phyloP scores from a whole-genome alignment of 1,140 invertebrate genomes.

The Lordiphosa collinella region DNA sequence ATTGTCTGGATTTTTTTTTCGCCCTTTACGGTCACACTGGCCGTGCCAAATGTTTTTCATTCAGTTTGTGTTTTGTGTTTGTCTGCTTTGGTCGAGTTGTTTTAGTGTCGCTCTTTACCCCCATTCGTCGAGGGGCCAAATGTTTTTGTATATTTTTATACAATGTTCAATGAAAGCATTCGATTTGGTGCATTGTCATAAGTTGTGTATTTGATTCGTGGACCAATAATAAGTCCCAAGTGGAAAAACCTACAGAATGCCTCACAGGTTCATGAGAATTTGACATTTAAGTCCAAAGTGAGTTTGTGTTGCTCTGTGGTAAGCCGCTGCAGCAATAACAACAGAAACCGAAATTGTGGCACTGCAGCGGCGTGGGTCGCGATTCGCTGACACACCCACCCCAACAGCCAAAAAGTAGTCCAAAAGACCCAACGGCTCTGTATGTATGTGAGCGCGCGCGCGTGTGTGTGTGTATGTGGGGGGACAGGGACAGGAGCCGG shows the following conservation, averaged over 20 bases:
- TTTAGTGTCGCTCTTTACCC: not conserved
- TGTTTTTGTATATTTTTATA: slow-evolving; percentile 18
- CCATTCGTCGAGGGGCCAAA: not conserved
- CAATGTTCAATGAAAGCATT: slow-evolving; percentile 30
- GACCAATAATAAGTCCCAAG: not conserved
- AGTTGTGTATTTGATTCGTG: slow-evolving; percentile 1
- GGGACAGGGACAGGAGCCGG: slow-evolving; percentile 54
- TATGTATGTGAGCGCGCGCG: slow-evolving; percentile 5
- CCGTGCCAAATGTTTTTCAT: too few species aligned
- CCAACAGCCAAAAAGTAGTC: slow-evolving; percentile 44
- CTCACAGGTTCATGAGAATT: slow-evolving; percentile 63
- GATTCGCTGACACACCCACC: slow-evolving; percentile 67
- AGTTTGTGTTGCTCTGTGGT: slow-evolving; percentile 11
- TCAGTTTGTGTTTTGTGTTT: not conserved
- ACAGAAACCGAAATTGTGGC: slow-evolving; percentile 12
- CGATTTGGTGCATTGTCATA: not conserved
- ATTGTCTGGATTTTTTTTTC: too few species aligned
- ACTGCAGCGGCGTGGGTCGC: slow-evolving; percentile 40
- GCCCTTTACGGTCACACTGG: too few species aligned
- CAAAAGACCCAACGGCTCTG: slow-evolving; percentile 20
- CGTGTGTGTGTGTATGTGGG: slow-evolving; percentile 18
- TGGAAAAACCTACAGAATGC: slow-evolving; percentile 24
- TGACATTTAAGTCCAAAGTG: slow-evolving; percentile 53
- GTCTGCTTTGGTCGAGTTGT: slow-evolving; percentile 31
- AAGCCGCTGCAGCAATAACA: slow-evolving; percentile 26